These are phyloP conservation scores for Eurytoma adleriae DNA, from an alignment of 2,888 invertebrate genomes.

Conservation along the genomic window DNA sequence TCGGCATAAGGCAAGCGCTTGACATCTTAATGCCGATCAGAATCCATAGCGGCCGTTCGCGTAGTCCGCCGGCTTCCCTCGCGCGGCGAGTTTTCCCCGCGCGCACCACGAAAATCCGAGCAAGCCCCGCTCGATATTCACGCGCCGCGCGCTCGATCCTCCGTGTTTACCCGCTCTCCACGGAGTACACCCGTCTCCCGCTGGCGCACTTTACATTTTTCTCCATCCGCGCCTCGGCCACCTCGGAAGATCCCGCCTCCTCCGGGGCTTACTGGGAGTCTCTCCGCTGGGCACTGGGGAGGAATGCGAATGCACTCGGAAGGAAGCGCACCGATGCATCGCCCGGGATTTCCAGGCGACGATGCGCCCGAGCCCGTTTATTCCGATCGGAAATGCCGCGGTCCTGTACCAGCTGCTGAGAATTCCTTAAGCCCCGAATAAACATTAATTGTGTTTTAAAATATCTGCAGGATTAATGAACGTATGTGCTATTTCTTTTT, in stretches of 20 bases:
- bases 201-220: slow-evolving; percentile 21
- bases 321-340: neutral
- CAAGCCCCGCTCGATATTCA: neutral
- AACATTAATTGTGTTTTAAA: neutral
- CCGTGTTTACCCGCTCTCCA: neutral
- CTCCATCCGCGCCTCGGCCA: slow-evolving; percentile 9
- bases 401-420: neutral
- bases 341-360: neutral
- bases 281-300: slow-evolving; percentile 16
- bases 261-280: slow-evolving; percentile 24
- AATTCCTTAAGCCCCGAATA: neutral
- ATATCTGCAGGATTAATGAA: too few relatives aligned
- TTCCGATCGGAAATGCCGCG: neutral
- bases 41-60: slow-evolving; percentile 69
- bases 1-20: slow-evolving; percentile 66
- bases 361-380: neutral
- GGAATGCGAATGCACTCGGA: neutral
- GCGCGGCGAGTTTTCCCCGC: neutral
- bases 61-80: slow-evolving; percentile 46
- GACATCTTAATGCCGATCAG: slow-evolving; percentile 74
- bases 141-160: slow-evolving; percentile 30
- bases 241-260: neutral
- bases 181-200: neutral
- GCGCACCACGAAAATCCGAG: slow-evolving; percentile 2
- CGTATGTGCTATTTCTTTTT: too few relatives aligned